Percentiles rank a stretch among this genome's conserved stretches.
Evolutionary conservation across 2,888 invertebrate species (phyloP).

Genomic region (Oligia latruncula): DNA sequence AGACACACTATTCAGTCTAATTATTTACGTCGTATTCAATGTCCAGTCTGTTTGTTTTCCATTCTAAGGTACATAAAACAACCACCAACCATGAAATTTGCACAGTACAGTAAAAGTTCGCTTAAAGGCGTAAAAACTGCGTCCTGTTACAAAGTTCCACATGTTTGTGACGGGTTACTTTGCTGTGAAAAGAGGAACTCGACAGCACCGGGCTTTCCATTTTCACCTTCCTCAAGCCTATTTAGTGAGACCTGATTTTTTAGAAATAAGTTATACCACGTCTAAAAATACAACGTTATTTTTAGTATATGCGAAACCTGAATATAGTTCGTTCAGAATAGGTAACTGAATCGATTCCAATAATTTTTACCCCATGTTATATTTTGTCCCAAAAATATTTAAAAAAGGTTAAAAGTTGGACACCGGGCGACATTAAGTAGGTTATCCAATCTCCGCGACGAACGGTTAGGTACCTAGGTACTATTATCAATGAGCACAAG

Average conservation of each 20-base stretch:
- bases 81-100: not conserved
- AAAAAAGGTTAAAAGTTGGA: no score
- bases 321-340: no score
- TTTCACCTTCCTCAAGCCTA: slow-evolving; percentile 3
- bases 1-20: not conserved
- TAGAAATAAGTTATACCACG: not conserved
- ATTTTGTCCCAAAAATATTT: no score
- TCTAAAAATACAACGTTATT: no score
- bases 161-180: slow-evolving; percentile 27
- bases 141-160: not conserved
- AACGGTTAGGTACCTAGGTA: no score
- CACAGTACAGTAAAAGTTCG: not conserved
- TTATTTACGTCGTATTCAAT: not conserved
- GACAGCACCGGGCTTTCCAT: not conserved
- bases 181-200: slow-evolving; percentile 25
- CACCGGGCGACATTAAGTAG: no score
- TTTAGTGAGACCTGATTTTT: not conserved
- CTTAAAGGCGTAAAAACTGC: not conserved
- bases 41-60: not conserved
- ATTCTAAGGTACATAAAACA: not conserved
- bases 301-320: no score
- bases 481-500: no score
- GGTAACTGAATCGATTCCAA: no score
- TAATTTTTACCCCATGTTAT: no score
- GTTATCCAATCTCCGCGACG: no score